Percentiles rank a stretch among this genome's conserved stretches.
Conservation (phyloP, 2,113 vertebrate genomes). For the Oceanodroma tethys region DNA sequence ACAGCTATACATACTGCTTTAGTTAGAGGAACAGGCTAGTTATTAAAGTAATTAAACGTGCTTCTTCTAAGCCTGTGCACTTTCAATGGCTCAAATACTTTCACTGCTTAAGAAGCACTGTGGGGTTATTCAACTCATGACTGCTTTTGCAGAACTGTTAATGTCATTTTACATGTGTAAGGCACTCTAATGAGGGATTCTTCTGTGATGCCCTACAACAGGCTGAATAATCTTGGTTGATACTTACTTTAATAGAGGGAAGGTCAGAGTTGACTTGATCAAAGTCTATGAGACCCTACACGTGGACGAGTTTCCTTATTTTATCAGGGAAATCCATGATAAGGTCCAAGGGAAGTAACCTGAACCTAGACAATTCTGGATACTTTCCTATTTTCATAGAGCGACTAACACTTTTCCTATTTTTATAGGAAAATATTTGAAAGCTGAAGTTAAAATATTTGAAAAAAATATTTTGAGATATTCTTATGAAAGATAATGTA, state of each 20-base stretch:
- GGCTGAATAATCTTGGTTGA: neutral
- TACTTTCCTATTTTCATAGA: neutral
- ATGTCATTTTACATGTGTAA: neutral
- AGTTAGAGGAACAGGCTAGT: neutral
- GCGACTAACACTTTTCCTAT: neutral
- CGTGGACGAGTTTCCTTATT: neutral
- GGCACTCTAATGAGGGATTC: neutral
- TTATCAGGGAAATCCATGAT: neutral
- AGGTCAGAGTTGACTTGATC: neutral
- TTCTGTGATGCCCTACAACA: neutral
- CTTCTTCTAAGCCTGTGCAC: neutral
- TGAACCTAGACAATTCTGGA: neutral
- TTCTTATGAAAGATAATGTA: neutral
- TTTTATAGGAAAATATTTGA: neutral
- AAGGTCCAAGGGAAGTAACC: neutral
- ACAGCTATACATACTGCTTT: neutral
- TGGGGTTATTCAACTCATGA: neutral
- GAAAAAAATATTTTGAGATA: neutral
- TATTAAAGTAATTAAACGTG: neutral
- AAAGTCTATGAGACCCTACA: neutral
- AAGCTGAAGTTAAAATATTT: neutral
- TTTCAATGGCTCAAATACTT: neutral
- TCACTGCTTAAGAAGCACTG: neutral
- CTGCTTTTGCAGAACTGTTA: neutral
- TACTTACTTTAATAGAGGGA: neutral